phyloP scores from a whole-genome alignment of 2,797 vertebrate genomes.

The Helarctos malayanus region DNA sequence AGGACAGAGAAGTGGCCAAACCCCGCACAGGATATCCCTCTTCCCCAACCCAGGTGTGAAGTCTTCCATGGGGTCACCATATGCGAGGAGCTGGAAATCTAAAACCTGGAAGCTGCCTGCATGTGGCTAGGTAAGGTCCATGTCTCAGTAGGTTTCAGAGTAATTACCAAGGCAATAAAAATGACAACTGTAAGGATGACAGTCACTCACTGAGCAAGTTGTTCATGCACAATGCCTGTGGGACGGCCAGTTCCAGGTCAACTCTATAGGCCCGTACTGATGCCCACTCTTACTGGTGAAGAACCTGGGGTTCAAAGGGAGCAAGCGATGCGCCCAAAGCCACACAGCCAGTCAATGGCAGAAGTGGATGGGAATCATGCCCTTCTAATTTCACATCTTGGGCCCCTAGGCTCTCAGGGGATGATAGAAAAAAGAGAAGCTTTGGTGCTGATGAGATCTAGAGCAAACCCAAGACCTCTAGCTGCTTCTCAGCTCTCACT shows the following conservation, averaged over 20 bases:
- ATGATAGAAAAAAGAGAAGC: background rate
- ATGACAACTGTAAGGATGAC: background rate
- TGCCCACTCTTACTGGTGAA: background rate
- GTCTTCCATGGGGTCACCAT: fast-evolving
- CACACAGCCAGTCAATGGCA: background rate
- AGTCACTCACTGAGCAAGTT: background rate
- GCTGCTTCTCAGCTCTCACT: background rate
- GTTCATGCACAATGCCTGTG: fast-evolving
- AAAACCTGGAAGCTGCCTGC: background rate
- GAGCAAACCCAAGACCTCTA: background rate
- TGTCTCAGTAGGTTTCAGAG: background rate
- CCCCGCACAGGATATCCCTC: background rate
- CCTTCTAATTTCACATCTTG: background rate
- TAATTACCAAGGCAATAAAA: background rate
- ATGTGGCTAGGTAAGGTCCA: background rate
- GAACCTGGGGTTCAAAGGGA: background rate
- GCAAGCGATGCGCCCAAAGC: background rate
- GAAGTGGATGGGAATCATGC: background rate
- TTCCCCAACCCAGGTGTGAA: background rate
- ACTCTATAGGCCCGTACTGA: fast-evolving
- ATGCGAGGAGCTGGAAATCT: background rate
- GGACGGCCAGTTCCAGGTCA: fast-evolving
- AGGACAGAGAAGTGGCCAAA: background rate
- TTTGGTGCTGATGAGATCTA: background rate
- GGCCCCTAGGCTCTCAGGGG: background rate